Conservation (phyloP, 2,113 vertebrate species). For the Smithornis capensis region DNA sequence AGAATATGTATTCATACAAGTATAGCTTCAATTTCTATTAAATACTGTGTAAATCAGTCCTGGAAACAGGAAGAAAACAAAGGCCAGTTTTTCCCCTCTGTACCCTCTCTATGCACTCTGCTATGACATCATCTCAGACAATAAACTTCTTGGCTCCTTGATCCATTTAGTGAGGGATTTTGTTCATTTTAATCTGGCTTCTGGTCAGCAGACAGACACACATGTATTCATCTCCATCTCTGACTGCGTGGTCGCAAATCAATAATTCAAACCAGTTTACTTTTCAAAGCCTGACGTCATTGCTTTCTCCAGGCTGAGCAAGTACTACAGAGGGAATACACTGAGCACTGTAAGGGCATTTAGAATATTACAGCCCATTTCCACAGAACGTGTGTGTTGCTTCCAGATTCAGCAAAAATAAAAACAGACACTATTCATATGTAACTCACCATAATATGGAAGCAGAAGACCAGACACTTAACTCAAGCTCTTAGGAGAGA, state of each 20-base stretch:
- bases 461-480: not conserved
- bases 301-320: not conserved
- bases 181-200: constrained; percentile 35
- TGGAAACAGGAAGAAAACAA: not conserved
- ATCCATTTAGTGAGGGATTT: constrained; percentile 54
- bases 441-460: not conserved
- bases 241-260: not conserved
- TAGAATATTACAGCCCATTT: not conserved
- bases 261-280: constrained; percentile 32
- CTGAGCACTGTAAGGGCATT: not conserved
- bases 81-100: not conserved
- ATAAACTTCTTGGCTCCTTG: constrained; percentile 35
- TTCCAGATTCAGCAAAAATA: not conserved
- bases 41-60: not conserved
- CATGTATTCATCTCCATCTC: not conserved
- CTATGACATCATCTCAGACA: constrained; percentile 29
- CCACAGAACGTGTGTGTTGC: not conserved
- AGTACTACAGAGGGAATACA: not conserved
- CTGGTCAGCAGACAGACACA: constrained; percentile 21
- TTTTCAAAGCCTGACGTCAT: constrained; percentile 18
- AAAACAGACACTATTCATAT: not conserved
- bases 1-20: not conserved
- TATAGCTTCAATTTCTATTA: not conserved
- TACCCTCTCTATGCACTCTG: not conserved
- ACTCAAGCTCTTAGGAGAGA: not conserved